Evolutionary conservation across 2,888 invertebrate genomes (phyloP).

Genomic region (Geotrupes spiniger): DNA sequence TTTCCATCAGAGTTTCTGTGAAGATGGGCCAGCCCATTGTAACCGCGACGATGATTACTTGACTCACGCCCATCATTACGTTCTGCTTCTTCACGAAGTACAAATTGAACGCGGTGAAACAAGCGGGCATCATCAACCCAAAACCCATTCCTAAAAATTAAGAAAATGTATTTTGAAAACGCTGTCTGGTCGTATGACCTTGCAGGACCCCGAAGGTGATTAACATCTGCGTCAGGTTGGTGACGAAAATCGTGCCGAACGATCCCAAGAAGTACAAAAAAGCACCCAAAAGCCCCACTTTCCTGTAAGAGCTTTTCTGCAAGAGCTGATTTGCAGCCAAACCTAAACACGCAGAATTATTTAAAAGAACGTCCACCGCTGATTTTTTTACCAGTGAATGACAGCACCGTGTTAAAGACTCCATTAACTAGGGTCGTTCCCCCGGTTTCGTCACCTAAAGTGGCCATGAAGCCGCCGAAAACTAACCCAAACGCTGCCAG

Average conservation of each 20-base stretch:
- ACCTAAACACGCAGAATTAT: conserved; percentile 52
- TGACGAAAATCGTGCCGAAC: conserved; percentile 61
- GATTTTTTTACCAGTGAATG: conserved; percentile 57
- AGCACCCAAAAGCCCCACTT: conserved; percentile 66
- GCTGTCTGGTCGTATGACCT: conserved; percentile 46
- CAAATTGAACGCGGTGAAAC: conserved; percentile 70
- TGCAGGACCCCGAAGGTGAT: conserved; percentile 64
- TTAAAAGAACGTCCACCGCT: background rate
- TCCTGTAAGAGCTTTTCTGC: conserved; percentile 63
- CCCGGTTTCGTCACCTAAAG: conserved; percentile 65
- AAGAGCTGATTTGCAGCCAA: conserved; percentile 66
- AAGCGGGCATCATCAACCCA: conserved; percentile 70
- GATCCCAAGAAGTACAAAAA: conserved; percentile 62
- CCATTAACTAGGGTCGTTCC: conserved; percentile 69
- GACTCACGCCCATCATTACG: conserved; percentile 73
- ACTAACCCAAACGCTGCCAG: conserved; percentile 68
- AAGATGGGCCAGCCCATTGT: conserved; percentile 67
- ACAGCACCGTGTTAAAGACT: conserved; percentile 63
- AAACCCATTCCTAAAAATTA: conserved; percentile 61
- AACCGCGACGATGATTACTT: conserved; percentile 66
- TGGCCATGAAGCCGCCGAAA: conserved; percentile 66
- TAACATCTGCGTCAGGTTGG: conserved; percentile 60
- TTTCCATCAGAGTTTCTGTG: conserved; percentile 59
- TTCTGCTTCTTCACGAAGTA: conserved; percentile 70
- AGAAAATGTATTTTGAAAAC: background rate